Conservation (phyloP, 2,888 invertebrate genomes). For the Tipula vernalis region DNA sequence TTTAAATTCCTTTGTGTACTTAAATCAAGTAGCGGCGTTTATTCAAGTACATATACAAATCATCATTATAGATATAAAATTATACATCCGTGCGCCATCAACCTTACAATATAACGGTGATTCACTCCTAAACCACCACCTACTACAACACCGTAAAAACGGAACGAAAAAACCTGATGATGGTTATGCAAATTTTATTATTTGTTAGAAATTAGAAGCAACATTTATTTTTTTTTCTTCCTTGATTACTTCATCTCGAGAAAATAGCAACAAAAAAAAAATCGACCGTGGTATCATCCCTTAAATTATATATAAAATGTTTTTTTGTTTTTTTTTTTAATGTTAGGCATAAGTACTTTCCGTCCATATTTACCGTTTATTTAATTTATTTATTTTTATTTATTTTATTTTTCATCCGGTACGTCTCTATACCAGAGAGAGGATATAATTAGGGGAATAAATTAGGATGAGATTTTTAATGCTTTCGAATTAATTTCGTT, state of each 20-base stretch:
- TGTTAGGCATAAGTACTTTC: not conserved
- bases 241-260: not conserved
- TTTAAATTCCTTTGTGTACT: too few relatives aligned
- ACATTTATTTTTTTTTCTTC: not conserved
- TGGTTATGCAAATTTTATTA: constrained; percentile 4
- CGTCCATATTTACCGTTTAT: not conserved
- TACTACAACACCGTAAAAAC: not conserved
- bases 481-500: not conserved
- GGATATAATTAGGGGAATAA: not conserved
- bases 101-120: not conserved
- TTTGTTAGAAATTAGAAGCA: not conserved
- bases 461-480: constrained; percentile 1
- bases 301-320: not conserved
- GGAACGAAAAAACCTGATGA: not conserved
- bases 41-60: not conserved
- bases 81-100: not conserved
- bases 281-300: not conserved
- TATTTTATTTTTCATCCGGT: not conserved
- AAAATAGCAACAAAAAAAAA: not conserved
- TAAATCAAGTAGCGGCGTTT: too few relatives aligned
- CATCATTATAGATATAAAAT: not conserved
- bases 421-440: not conserved
- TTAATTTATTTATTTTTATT: not conserved
- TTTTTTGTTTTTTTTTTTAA: not conserved
- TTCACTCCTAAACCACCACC: not conserved